Evolutionary conservation across 1,140 invertebrate genomes (phyloP).

Genomic region (Panagrolaimus sp.): DNA sequence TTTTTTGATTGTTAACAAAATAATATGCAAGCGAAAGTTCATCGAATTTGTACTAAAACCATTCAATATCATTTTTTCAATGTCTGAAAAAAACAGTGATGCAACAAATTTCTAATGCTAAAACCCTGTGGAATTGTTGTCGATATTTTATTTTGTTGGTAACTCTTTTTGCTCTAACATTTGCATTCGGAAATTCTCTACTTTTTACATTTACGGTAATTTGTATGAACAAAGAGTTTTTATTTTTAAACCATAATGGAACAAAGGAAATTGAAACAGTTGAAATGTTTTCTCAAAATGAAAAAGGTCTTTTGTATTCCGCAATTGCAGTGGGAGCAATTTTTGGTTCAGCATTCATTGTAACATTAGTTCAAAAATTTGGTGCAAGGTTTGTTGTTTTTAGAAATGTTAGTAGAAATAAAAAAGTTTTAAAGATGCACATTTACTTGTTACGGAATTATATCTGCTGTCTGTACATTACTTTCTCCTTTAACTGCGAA

Average conservation of each 20-base stretch:
- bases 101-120: neutral
- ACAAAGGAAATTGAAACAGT: neutral
- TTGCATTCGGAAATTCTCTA: neutral
- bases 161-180: neutral
- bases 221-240: neutral
- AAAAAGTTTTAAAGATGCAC: slow-evolving; percentile 28
- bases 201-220: slow-evolving; percentile 8
- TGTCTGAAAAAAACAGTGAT: too few relatives aligned
- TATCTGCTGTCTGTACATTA: slow-evolving; percentile 50
- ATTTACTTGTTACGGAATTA: slow-evolving; percentile 45
- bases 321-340: neutral
- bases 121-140: neutral
- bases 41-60: too few relatives aligned
- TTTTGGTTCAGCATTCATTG: too few relatives aligned
- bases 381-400: too few relatives aligned
- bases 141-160: neutral
- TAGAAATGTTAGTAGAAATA: too few relatives aligned
- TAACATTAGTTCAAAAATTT: too few relatives aligned
- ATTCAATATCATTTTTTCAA: too few relatives aligned
- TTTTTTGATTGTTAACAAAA: too few relatives aligned
- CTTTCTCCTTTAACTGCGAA: slow-evolving; percentile 40
- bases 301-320: neutral
- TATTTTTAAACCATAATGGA: too few relatives aligned
- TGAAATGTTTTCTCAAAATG: neutral
- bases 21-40: too few relatives aligned